Percentiles rank a stretch among this genome's conserved stretches.
Conservation (phyloP, 2,113 vertebrate species). For the Raja brachyura region DNA sequence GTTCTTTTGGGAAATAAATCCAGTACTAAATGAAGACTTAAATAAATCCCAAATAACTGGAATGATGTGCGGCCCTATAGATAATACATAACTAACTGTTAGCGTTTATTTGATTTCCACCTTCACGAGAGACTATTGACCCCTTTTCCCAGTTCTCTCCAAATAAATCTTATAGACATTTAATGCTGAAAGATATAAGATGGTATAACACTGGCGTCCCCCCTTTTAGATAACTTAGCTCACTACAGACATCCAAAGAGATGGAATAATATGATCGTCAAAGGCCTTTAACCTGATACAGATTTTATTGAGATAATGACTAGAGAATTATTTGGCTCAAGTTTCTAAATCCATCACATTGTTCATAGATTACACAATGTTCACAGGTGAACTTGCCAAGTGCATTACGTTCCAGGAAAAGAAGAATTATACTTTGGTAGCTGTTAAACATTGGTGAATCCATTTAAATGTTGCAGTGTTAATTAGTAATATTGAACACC, state of each 20-base stretch:
- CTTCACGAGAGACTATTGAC: neutral
- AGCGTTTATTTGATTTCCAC: neutral
- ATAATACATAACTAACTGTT: neutral
- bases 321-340: neutral
- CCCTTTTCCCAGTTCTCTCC: neutral
- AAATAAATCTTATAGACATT: conserved; percentile 9
- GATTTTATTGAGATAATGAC: conserved; percentile 1
- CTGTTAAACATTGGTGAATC: neutral
- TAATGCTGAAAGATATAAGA: neutral
- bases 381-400: neutral
- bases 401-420: neutral
- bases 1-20: neutral
- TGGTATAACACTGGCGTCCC: neutral
- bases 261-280: neutral
- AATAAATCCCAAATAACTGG: neutral
- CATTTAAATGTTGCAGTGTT: neutral
- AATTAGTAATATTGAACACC: neutral
- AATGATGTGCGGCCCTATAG: neutral
- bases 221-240: neutral
- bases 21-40: no score
- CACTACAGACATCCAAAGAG: neutral
- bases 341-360: neutral
- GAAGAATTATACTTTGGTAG: neutral
- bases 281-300: conserved; percentile 19
- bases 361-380: neutral